Conservation (phyloP, 2,113 vertebrate genomes). For the Catharus fuscescens region DNA sequence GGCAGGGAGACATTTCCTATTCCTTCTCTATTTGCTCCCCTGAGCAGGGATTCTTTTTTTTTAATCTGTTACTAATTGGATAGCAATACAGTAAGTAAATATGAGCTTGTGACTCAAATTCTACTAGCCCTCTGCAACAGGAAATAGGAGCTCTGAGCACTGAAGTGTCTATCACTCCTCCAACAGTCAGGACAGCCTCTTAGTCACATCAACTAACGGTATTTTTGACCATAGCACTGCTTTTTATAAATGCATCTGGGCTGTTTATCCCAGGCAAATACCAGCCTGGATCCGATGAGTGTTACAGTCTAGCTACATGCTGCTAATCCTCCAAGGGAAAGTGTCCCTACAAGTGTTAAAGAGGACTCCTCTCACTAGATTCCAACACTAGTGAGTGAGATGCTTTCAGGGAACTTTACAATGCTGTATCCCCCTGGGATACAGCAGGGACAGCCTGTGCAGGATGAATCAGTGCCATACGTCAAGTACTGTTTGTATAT, state of each 20-base stretch:
- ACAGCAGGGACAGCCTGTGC: slow-evolving; percentile 66
- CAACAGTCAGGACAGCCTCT: not conserved
- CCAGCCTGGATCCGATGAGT: not conserved
- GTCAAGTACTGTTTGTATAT: slow-evolving; percentile 84
- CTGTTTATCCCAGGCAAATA: slow-evolving; percentile 18
- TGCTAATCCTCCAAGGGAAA: slow-evolving; percentile 6
- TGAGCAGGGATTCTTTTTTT: not conserved
- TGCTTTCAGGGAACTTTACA: slow-evolving; percentile 38
- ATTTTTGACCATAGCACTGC: not conserved
- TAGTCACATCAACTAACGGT: not conserved
- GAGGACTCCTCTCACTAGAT: slow-evolving; percentile 3
- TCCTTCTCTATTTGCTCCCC: not conserved
- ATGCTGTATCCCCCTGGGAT: slow-evolving; percentile 48
- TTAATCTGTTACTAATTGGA: not conserved
- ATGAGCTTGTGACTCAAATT: not conserved
- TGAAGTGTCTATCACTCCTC: not conserved
- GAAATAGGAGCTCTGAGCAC: not conserved
- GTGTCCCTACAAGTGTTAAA: not conserved
- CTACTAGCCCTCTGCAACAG: not conserved
- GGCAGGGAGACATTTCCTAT: slow-evolving; percentile 11
- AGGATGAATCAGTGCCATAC: slow-evolving; percentile 71
- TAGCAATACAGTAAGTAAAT: not conserved
- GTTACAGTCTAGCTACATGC: not conserved
- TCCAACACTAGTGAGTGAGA: not conserved
- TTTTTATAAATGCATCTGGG: not conserved